phyloP scores from a whole-genome alignment of 2,113 vertebrate genomes.

The Catagonus wagneri region DNA sequence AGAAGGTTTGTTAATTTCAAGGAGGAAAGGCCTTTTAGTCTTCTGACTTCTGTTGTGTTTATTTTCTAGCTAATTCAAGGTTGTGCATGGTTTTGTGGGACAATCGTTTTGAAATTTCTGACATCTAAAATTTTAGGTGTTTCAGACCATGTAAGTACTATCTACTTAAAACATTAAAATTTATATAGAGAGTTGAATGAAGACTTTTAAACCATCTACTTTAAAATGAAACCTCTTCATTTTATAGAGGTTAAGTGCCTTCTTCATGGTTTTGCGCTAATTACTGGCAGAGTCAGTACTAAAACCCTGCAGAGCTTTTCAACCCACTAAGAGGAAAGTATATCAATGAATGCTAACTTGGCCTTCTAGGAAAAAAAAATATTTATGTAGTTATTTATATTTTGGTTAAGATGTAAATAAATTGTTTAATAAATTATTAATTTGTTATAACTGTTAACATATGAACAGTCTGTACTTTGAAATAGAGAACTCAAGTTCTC shows the following conservation, averaged over 20 bases:
- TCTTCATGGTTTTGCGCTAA: neutral
- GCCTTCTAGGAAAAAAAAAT: neutral
- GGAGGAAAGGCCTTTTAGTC: neutral
- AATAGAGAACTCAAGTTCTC: neutral
- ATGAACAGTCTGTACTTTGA: neutral
- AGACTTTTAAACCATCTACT: neutral
- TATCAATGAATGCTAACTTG: neutral
- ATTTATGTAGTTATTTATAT: slow-evolving; percentile 22
- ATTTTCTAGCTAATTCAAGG: slow-evolving; percentile 91
- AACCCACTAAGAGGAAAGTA: neutral
- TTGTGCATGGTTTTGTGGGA: slow-evolving; percentile 92
- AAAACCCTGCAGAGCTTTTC: neutral
- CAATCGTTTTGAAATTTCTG: slow-evolving; percentile 92
- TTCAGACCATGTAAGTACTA: slow-evolving; percentile 94
- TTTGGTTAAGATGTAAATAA: slow-evolving; percentile 23
- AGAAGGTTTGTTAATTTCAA: neutral
- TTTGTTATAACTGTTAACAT: neutral
- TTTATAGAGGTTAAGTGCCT: neutral
- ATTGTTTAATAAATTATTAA: slow-evolving; percentile 22
- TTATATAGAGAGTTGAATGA: neutral
- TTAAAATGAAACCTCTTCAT: neutral
- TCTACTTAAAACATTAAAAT: neutral
- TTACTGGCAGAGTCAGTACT: neutral
- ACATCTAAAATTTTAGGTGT: slow-evolving; percentile 92
- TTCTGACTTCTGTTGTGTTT: slow-evolving; percentile 48